Evolutionary conservation across 2,797 vertebrate genomes (phyloP).

Genomic region (Spheniscus humboldti): DNA sequence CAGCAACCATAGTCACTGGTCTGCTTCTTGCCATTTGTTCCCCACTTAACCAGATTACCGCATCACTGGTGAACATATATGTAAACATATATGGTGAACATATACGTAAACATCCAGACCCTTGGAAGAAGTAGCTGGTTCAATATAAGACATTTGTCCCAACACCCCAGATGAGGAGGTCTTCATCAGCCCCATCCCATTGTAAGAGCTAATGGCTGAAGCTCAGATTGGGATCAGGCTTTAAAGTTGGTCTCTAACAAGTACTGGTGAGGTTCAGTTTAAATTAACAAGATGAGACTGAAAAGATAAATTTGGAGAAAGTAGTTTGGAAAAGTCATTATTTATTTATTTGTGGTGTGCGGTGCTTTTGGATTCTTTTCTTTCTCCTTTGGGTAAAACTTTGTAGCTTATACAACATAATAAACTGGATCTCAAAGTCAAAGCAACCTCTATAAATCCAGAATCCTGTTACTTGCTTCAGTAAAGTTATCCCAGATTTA

Average conservation of each 20-base stretch:
- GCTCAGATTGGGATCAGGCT: neutral
- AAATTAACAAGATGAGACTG: neutral
- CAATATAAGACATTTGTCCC: neutral
- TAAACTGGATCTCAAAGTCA: neutral
- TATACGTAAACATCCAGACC: neutral
- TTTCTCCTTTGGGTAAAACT: neutral
- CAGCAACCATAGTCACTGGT: neutral
- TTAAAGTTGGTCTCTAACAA: neutral
- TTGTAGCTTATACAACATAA: neutral
- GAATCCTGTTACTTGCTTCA: neutral
- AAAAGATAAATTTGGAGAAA: neutral
- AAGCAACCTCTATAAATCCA: neutral
- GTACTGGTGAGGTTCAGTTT: neutral
- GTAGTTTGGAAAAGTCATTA: neutral
- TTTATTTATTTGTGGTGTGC: neutral
- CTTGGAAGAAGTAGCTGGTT: neutral
- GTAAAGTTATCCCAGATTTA: neutral
- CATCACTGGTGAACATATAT: neutral
- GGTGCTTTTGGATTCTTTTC: neutral
- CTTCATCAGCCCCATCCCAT: neutral
- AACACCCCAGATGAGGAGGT: neutral
- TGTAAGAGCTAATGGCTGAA: neutral
- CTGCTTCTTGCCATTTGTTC: constrained; percentile 43
- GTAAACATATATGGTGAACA: neutral
- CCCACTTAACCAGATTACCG: constrained; percentile 38